Conservation (phyloP, 2,888 invertebrate species). For the Trachelus iudaicus region DNA sequence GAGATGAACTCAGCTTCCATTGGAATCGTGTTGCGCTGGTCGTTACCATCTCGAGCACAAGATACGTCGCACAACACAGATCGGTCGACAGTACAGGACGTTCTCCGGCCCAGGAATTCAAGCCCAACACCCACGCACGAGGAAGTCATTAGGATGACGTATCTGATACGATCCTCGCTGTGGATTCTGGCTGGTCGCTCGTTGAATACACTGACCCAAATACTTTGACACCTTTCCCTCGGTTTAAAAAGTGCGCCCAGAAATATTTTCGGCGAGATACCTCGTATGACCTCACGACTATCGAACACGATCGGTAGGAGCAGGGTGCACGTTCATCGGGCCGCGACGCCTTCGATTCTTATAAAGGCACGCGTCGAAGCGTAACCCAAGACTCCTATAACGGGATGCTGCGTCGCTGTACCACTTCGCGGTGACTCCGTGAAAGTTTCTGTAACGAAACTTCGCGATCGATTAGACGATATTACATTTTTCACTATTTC, state of each 20-base stretch:
- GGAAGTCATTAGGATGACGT: conserved; percentile 45
- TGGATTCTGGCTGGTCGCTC: conserved; percentile 13
- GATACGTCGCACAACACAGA: neutral
- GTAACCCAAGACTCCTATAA: too few species aligned
- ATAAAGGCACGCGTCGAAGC: too few species aligned
- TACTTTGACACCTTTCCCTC: conserved; percentile 33
- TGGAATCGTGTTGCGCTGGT: conserved; percentile 16
- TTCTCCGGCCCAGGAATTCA: neutral
- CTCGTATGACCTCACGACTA: conserved; percentile 27
- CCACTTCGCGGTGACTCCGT: neutral
- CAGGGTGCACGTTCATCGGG: too few species aligned
- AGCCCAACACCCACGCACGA: conserved; percentile 22
- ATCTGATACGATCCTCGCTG: conserved; percentile 31
- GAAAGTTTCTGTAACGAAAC: neutral
- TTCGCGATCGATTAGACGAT: neutral
- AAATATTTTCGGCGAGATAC: neutral
- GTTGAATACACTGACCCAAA: conserved; percentile 27
- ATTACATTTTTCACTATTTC: neutral
- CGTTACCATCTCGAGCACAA: conserved; percentile 13
- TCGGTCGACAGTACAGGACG: neutral
- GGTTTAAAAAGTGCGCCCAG: neutral
- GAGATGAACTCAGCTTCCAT: conserved; percentile 2
- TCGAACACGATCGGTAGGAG: conserved; percentile 22
- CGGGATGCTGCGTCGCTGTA: neutral
- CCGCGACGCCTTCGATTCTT: too few species aligned